Percentiles rank a stretch among this genome's conserved stretches.
Conservation (phyloP, 2,888 invertebrate genomes). For the Drosophila imparisetae region DNA sequence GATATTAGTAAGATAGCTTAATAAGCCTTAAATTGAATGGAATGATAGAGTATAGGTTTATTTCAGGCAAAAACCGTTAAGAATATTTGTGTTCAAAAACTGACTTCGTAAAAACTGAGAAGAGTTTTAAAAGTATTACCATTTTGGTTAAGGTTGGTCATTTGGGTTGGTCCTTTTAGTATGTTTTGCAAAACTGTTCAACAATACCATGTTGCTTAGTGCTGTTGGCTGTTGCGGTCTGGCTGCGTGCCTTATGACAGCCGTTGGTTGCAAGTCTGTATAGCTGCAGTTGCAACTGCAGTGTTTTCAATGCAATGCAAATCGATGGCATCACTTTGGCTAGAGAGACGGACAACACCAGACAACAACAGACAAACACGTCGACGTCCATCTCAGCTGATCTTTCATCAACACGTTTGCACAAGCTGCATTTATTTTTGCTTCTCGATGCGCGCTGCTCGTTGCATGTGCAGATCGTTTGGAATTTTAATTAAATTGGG, state of each 20-base stretch:
- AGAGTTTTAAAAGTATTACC: not conserved
- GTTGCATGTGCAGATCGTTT: constrained; percentile 77
- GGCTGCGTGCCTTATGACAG: constrained; percentile 66
- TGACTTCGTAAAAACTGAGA: not conserved
- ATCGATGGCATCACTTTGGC: constrained; percentile 54
- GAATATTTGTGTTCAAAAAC: not conserved
- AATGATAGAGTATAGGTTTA: not conserved
- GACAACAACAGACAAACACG: constrained; percentile 2
- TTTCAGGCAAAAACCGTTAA: not conserved
- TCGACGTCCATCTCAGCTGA: constrained; percentile 49
- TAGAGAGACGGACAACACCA: constrained; percentile 4
- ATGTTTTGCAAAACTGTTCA: not conserved
- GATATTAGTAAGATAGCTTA: not conserved
- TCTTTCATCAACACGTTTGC: constrained; percentile 75
- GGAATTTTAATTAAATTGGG: constrained; percentile 83
- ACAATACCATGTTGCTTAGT: constrained; percentile 27
- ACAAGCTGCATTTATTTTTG: constrained; percentile 51
- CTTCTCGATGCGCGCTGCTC: constrained; percentile 6
- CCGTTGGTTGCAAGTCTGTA: constrained; percentile 23
- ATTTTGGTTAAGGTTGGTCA: not conserved
- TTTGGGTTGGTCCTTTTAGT: too few relatives aligned
- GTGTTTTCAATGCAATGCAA: constrained; percentile 64
- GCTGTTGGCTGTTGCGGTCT: constrained; percentile 51
- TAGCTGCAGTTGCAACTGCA: constrained; percentile 10
- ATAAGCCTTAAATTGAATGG: not conserved